phyloP scores from a whole-genome alignment of 2,113 vertebrate genomes.

The Gallinago paraguaiae region DNA sequence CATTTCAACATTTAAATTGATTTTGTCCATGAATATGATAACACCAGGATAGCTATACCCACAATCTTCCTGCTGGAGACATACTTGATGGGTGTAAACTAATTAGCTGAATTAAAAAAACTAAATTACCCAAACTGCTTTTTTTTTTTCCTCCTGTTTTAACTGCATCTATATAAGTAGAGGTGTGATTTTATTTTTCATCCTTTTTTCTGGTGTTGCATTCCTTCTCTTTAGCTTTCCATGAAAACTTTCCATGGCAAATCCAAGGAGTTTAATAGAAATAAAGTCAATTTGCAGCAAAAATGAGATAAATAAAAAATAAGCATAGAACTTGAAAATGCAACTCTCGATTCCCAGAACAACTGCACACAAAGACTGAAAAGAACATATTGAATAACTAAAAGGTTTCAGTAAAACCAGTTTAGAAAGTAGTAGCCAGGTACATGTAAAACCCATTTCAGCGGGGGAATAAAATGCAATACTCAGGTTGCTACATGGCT shows the following conservation, averaged over 20 bases:
- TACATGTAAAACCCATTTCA: neutral
- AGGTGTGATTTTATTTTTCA: neutral
- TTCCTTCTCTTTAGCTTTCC: neutral
- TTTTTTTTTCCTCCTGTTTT: neutral
- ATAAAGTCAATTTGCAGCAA: neutral
- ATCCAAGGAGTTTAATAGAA: neutral
- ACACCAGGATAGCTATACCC: neutral
- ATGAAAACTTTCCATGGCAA: neutral
- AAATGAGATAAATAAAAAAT: neutral
- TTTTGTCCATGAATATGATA: neutral
- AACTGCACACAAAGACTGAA: neutral
- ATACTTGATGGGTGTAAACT: neutral
- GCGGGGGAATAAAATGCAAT: neutral
- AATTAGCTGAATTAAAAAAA: neutral
- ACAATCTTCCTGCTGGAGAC: neutral
- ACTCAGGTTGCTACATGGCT: neutral
- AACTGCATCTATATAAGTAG: neutral
- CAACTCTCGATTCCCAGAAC: neutral
- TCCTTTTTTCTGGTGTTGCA: neutral
- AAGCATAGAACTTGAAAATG: neutral
- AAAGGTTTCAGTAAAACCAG: neutral
- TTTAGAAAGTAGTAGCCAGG: neutral
- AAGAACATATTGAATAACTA: neutral
- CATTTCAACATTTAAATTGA: neutral
- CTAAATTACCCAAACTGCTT: neutral